Evolutionary conservation across 2,888 invertebrate species (phyloP), one percentile per base, ranked within the genome.

Genomic region (Temnothorax ravouxi): DNA sequence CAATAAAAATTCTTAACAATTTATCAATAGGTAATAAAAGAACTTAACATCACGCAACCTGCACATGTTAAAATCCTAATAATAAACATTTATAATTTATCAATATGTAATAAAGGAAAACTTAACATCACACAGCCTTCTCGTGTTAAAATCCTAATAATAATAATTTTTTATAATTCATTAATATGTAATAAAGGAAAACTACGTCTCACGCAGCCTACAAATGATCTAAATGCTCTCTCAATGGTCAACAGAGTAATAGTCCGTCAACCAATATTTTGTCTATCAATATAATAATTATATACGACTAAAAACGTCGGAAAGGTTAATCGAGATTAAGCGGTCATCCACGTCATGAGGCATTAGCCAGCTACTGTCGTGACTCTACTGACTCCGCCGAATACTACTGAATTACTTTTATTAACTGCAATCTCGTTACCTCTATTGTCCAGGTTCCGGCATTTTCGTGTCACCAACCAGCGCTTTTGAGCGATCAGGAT

Each of bases 401-500:
- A 50, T 52, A 82, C 25, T 74, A 29, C 15, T 34, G 21, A 76
- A 62, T 61, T 62, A 47, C 15, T 44, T 44, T 13, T 61, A 75
- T 74, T 74, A 52, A 66, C 4, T 72, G 44, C 25, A 41, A 25
- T n/a, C 80, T 84, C 4, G 21, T 74, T 74, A 50, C 41, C 25
- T 50, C 29, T 29, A 62, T 76, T 83, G 88, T 89, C 9, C 89
- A 95, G 95, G 96, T 62, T 98, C 98, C 11, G 98, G 98, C 76
- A 98, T 98, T 86, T 98, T 98, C 93, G 97, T 98, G 8, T 97
- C 98, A 0, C 98, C 98, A 1, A 96, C 97, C 4, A 97, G 97
- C 8, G 98, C 98, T 0, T 95, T 98, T 50, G 95, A 96, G 89
- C 96, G 97, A 89, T 97, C 98, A 0, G 98, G 98, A 54, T 98